Evolutionary conservation across 1,140 invertebrate genomes (phyloP), one percentile per base, ranked within the genome.

Genomic region (Steinernema feltiae): DNA sequence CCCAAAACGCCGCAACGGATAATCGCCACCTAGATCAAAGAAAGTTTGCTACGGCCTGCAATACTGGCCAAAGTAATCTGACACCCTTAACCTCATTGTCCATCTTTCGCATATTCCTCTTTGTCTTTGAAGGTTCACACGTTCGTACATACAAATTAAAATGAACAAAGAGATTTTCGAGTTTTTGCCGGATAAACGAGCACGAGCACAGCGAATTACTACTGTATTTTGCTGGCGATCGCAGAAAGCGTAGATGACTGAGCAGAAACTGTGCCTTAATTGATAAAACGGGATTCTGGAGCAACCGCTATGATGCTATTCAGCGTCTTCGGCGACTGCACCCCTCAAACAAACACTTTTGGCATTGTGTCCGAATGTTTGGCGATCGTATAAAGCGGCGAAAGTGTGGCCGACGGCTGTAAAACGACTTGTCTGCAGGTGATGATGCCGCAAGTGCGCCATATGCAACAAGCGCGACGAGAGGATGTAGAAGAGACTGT

Each of bases 1-100:
- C 53, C 15, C 53, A 15, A 63, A 63, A 63, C 24, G 53, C 53
- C 53, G 53, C 53, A 3, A 3, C 24, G 53, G 53, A 63, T 63
- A 63, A 63, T 63, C 53, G 53, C 24, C 53, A 63, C 53, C 53
- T 63, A 63, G 53, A 63, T 63, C 53, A 63, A 63, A 63, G 53
- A 21, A 63, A 3, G 3, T 63, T 3, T 21, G 24, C 7, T 17
- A 12, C 24, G 3, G 2, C 24, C 12, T 15, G 53, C 12, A 21
- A 63, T 15, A 21, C 24, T 63, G 53, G 53, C 15, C 53, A 12
- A n/a, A n/a, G 53, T 63, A 63, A 63, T 63, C 53, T 63, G 53
- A 63, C 53, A 63, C 53, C 53, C 53, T 63, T 3, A 12, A 63
- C 53, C 35, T 15, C 24, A 63, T 63, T 63, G 53, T 63, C 53